These are phyloP conservation scores for Caranx ignobilis DNA, from an alignment of 2,113 vertebrate species.

Conservation along the genomic window DNA sequence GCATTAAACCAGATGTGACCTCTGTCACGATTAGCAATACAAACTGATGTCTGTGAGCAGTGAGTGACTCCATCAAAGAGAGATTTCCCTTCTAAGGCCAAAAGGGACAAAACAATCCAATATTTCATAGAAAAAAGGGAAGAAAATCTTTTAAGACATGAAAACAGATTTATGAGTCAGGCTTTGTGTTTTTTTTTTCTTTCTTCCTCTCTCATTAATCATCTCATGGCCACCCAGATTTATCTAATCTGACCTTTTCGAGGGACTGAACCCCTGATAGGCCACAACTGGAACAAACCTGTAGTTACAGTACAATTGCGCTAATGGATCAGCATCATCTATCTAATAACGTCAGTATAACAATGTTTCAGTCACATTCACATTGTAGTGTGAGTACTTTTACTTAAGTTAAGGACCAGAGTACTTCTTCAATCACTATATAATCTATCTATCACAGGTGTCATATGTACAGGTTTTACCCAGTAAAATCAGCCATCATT, in stretches of 20 bases:
- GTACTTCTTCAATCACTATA: no score
- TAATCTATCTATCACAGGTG: no score
- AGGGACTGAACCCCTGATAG: background rate
- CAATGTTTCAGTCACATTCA: background rate
- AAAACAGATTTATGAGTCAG: background rate
- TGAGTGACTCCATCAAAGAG: background rate
- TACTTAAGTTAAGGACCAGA: no score
- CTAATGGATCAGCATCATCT: no score
- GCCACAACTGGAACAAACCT: background rate
- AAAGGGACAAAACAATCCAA: background rate
- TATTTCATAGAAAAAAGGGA: background rate
- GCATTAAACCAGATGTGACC: no score
- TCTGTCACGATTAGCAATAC: no score
- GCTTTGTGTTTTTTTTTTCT: background rate
- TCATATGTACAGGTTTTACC: no score
- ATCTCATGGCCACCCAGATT: background rate
- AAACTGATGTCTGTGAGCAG: no score
- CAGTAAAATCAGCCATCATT: no score
- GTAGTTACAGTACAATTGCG: background rate
- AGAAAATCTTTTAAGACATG: background rate
- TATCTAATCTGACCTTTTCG: background rate
- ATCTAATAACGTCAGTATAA: no score
- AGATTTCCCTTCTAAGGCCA: background rate
- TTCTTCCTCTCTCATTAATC: background rate
- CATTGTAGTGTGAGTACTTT: background rate